Percentiles rank a stretch among this genome's conserved stretches.
phyloP scores from a whole-genome alignment of 2,113 vertebrate species.

The Puntigrus tetrazona region DNA sequence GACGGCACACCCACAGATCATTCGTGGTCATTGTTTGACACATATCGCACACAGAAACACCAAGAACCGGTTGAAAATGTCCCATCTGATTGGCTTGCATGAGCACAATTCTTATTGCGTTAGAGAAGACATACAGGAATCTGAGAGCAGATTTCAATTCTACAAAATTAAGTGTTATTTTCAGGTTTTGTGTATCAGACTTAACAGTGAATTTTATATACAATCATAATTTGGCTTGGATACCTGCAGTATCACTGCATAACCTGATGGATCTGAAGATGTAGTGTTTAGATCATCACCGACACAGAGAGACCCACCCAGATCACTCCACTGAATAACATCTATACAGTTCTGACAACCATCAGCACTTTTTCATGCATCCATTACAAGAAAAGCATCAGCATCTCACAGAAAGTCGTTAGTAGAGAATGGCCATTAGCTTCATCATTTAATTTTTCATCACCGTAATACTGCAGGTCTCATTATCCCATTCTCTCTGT shows the following conservation, averaged over 20 bases:
- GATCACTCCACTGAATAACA: background rate
- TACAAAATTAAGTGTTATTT: too few species aligned
- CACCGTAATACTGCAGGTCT: background rate
- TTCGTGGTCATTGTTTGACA: background rate
- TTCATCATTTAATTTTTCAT: background rate
- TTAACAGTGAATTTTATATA: background rate
- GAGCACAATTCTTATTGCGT: too few species aligned
- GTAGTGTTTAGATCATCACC: background rate
- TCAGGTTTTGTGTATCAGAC: too few species aligned
- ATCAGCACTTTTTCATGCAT: conserved; percentile 11
- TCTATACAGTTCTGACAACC: background rate
- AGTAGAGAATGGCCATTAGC: background rate
- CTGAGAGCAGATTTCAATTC: too few species aligned
- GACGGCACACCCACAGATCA: background rate
- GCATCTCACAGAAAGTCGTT: background rate
- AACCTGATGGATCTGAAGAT: background rate
- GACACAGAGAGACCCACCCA: background rate
- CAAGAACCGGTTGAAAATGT: background rate
- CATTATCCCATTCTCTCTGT: background rate
- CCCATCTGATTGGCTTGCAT: background rate
- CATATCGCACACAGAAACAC: background rate
- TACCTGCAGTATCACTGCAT: background rate
- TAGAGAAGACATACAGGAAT: too few species aligned
- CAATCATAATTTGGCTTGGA: background rate
- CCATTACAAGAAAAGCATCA: background rate